A percentile compares a stretch with the other conserved stretches of the same genome.
Conservation (phyloP, 2,113 vertebrate genomes). For the Vanacampus margaritifer region DNA sequence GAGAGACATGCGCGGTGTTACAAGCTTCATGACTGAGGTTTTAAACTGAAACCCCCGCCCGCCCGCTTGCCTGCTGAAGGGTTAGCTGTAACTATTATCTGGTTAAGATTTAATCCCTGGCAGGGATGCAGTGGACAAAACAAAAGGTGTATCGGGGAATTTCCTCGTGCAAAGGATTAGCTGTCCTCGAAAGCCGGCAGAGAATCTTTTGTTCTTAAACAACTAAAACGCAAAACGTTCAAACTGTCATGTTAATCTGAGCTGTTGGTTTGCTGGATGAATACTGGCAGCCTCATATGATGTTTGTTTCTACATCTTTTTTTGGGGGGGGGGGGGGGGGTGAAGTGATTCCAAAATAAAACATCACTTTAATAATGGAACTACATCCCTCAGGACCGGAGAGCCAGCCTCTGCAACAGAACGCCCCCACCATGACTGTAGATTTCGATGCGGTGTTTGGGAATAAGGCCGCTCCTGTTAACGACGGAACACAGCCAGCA, state of each 20-base stretch:
- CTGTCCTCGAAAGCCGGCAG: conserved; percentile 24
- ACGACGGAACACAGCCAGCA: conserved; percentile 69
- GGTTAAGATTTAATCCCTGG: conserved; percentile 24
- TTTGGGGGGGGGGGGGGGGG: no score
- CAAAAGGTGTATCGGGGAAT: conserved; percentile 34
- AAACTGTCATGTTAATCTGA: no score
- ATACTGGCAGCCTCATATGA: no score
- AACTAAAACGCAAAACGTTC: conserved; percentile 24
- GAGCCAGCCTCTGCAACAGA: conserved; percentile 72
- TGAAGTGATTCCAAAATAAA: conserved; percentile 4
- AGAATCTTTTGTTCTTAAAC: conserved; percentile 36
- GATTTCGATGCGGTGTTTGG: conserved; percentile 92
- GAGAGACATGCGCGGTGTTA: conserved; percentile 2
- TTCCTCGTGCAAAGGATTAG: conserved; percentile 31
- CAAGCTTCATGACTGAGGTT: conserved; percentile 28
- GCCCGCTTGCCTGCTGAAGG: background rate
- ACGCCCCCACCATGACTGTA: conserved; percentile 76
- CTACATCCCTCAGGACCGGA: conserved; percentile 70
- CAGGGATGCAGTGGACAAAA: conserved; percentile 10
- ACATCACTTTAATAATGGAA: conserved; percentile 15
- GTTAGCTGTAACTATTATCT: background rate
- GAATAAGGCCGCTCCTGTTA: conserved; percentile 70
- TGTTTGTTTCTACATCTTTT: no score
- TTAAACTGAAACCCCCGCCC: conserved; percentile 23
- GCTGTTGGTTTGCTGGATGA: no score